These are phyloP conservation scores for Dryadula phaetusa DNA, from an alignment of 2,888 invertebrate species.

Conservation along the genomic window DNA sequence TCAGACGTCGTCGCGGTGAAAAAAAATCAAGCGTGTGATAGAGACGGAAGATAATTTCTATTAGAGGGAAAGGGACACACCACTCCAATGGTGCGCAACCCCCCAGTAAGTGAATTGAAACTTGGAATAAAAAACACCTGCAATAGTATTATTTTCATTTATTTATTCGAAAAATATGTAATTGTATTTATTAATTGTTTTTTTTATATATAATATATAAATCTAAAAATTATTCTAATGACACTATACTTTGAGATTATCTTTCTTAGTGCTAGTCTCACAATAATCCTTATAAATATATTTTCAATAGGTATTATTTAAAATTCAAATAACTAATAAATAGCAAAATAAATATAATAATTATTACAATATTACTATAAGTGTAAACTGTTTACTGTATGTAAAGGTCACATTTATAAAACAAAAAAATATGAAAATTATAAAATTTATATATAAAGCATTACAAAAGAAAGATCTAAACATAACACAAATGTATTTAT, in stretches of 20 bases:
- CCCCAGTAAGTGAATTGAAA: slow-evolving; percentile 38
- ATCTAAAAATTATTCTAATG: too few species aligned
- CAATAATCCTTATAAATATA: not conserved
- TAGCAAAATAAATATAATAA: not conserved
- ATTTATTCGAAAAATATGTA: slow-evolving; percentile 11
- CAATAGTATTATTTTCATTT: slow-evolving; percentile 30
- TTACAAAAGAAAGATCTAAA: too few species aligned
- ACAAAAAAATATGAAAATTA: too few species aligned
- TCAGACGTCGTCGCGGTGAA: slow-evolving; percentile 50
- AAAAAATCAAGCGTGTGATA: slow-evolving; percentile 62
- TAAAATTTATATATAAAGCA: too few species aligned
- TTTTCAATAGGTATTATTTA: not conserved
- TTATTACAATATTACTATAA: not conserved
- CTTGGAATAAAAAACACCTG: slow-evolving; percentile 39
- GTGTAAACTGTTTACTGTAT: not conserved
- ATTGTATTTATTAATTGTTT: not conserved
- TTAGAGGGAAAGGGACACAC: slow-evolving; percentile 52
- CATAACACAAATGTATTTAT: too few species aligned
- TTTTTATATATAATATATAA: slow-evolving; percentile 5
- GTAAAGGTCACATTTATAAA: not conserved
- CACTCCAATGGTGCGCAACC: slow-evolving; percentile 49
- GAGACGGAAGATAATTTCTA: slow-evolving; percentile 39
- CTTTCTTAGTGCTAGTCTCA: not conserved
- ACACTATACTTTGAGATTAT: slow-evolving; percentile 8
- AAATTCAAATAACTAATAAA: not conserved